Conservation (phyloP, 1,140 invertebrate genomes). For the Bacillus rossius region DNA sequence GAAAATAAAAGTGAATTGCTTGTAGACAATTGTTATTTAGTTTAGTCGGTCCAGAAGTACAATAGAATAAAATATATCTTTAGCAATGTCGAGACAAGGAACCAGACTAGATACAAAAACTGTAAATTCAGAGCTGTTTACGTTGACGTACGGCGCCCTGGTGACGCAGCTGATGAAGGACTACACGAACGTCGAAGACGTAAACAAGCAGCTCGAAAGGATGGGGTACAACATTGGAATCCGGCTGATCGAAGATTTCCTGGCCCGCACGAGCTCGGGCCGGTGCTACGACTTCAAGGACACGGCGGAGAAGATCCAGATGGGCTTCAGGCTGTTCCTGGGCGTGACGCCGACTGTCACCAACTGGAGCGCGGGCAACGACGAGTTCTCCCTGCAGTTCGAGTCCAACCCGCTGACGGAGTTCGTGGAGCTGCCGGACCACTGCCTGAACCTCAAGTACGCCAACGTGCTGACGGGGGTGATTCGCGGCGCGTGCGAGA, state of each 20-base stretch:
- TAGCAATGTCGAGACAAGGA: constrained; percentile 52
- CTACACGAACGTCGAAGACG: constrained; percentile 95
- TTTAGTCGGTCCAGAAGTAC: no score
- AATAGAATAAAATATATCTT: no score
- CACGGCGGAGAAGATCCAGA: constrained; percentile 93
- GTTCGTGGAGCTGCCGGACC: constrained; percentile 95
- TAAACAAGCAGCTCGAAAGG: constrained; percentile 88
- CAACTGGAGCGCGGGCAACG: constrained; percentile 89
- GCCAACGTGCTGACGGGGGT: constrained; percentile 93
- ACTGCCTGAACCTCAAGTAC: constrained; percentile 81
- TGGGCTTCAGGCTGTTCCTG: constrained; percentile 84
- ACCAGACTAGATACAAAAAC: constrained; percentile 57
- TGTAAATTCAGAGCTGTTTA: constrained; percentile 93
- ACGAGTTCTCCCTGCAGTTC: constrained; percentile 95
- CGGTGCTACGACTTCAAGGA: constrained; percentile 94
- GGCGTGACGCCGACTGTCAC: constrained; percentile 86
- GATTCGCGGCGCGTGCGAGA: constrained; percentile 91
- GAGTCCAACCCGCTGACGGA: constrained; percentile 96
- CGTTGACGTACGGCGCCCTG: constrained; percentile 94
- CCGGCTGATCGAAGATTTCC: constrained; percentile 94
- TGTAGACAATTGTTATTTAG: no score
- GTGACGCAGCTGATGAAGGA: constrained; percentile 97
- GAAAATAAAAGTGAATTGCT: no score
- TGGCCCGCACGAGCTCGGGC: constrained; percentile 84
- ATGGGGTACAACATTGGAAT: constrained; percentile 99